Conservation (phyloP, 1,140 invertebrate genomes). For the Drosophila ercepeae region DNA sequence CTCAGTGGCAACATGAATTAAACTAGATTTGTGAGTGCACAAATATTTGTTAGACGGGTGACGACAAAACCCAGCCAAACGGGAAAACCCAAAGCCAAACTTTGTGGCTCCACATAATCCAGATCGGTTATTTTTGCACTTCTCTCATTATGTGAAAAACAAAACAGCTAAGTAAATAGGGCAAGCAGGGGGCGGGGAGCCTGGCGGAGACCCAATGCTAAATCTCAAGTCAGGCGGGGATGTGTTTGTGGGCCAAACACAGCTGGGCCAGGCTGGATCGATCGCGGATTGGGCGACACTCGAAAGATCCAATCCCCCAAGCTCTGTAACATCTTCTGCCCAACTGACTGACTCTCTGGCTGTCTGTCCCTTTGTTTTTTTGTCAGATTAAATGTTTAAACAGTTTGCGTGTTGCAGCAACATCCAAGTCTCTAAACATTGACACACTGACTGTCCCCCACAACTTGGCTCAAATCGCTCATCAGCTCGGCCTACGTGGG, state of each 20-base stretch:
- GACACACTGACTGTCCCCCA: constrained; percentile 34
- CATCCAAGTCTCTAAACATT: constrained; percentile 68
- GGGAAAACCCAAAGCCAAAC: constrained; percentile 58
- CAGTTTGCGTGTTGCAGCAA: constrained; percentile 74
- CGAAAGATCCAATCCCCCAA: neutral
- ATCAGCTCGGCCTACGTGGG: constrained; percentile 53
- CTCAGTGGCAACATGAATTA: constrained; percentile 65
- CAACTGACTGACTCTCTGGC: neutral
- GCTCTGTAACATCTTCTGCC: constrained; percentile 67
- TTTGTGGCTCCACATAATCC: constrained; percentile 5
- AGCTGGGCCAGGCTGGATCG: constrained; percentile 50
- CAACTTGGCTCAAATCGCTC: constrained; percentile 52
- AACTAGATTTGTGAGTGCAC: constrained; percentile 75
- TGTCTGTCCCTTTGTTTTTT: neutral
- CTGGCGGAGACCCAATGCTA: constrained; percentile 53
- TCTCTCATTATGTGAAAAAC: constrained; percentile 5
- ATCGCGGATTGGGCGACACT: constrained; percentile 24
- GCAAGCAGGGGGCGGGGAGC: neutral
- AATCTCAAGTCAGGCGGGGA: constrained; percentile 62
- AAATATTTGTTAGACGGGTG: constrained; percentile 65
- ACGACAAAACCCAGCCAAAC: constrained; percentile 7
- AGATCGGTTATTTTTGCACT: constrained; percentile 26
- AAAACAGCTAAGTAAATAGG: constrained; percentile 64
- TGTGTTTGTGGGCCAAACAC: constrained; percentile 72
- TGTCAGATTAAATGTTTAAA: constrained; percentile 77